phyloP scores from a whole-genome alignment of 2,113 vertebrate genomes.

The Talpa occidentalis region DNA sequence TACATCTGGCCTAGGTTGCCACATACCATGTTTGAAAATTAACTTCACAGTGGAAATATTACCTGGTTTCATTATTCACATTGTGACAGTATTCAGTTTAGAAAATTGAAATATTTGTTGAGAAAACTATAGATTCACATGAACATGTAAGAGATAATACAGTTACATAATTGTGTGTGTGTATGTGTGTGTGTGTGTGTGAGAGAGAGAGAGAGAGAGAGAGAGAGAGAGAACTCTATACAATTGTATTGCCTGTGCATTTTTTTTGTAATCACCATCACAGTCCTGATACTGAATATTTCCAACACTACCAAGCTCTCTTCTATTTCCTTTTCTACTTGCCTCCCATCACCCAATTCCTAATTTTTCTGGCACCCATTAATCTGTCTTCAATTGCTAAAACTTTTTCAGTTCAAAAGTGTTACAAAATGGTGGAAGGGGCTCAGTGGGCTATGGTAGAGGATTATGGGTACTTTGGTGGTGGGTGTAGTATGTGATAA shows the following conservation, averaged over 20 bases:
- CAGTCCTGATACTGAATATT: neutral
- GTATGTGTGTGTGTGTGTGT: neutral
- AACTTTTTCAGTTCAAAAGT: neutral
- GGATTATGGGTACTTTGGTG: too few species aligned
- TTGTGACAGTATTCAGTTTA: neutral
- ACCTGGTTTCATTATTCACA: neutral
- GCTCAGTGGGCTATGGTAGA: too few species aligned
- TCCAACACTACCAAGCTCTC: neutral
- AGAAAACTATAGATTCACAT: neutral
- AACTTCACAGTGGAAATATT: slow-evolving; percentile 22
- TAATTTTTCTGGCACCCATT: neutral
- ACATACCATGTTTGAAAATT: neutral
- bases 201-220: too few species aligned
- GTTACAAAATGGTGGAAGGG: too few species aligned
- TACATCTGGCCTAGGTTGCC: neutral
- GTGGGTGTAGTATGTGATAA: too few species aligned
- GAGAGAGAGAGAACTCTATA: neutral
- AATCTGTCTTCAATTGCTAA: neutral
- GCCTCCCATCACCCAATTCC: neutral
- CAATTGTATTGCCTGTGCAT: neutral
- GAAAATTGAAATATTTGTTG: slow-evolving; percentile 32
- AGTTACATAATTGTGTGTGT: neutral
- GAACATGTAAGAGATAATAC: neutral
- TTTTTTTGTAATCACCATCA: neutral
- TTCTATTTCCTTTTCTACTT: neutral